Base-by-base conservation (phyloP, 2,888 invertebrate genomes). In the Microctonus aethiopoides region DNA sequence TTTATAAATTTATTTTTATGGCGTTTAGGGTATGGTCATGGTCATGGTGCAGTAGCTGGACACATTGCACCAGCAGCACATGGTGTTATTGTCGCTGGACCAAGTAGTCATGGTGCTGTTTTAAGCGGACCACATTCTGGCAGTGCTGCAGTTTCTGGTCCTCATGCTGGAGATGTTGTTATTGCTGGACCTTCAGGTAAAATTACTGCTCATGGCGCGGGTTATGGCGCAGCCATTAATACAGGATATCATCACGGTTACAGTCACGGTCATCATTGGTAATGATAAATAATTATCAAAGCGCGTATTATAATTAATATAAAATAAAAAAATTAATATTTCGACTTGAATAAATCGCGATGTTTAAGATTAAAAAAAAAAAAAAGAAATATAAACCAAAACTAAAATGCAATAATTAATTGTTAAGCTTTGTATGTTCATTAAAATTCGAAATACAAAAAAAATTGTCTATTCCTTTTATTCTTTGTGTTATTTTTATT, bases 171-270 rank as follows among this genome's bases (percentile, higher is more conserved):
- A 11, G 80, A 83, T 3, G 84, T 82, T 20, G 80, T 86, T 20
- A 86, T 86, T 39, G 79, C 84, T 41, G 86, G 86, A 46, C 86
- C 86, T 32, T 84, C 85, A 11, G 86, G 85, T 46, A 86, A 82
- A 67, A 86, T 86, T 67, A 82, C 85, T 10, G 79, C 86, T 65
- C 86, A 85, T 59, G 86, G 86, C 10, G 82, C 82, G 20, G 86
- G 85, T 34, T 79, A 83, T 62, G 86, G 86, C 4, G 83, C 82
- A 7, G 81, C 74, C 2, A 78, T 86, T 32, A 82, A 83, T 62
- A 77, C 83, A 29, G 78, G 80, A 36, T 83, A 83, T 62, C 78
- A 77, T 71, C 74, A 76, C 41, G 77, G 80, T 29, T 82, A 83
- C 61, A 78, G 77, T 72, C 73, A 76, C 41, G 76, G 76, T 67